These are phyloP conservation scores for Girardia tigrina DNA, from an alignment of 2,888 invertebrate species.

Conservation along the genomic window DNA sequence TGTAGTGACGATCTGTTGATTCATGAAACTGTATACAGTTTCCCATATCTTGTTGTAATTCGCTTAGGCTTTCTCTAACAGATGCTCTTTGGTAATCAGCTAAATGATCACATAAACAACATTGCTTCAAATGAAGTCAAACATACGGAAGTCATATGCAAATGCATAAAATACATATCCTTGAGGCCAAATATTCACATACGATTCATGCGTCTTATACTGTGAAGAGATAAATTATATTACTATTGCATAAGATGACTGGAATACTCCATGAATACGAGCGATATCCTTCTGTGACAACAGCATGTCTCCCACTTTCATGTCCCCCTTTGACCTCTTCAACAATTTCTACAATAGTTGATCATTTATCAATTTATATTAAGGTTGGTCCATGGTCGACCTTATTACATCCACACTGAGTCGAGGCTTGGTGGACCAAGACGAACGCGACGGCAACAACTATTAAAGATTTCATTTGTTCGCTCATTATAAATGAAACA, in stretches of 20 bases:
- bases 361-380: too few species aligned
- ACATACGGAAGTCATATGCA: background rate
- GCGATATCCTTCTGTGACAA: background rate
- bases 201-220: background rate
- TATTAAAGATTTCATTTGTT: too few species aligned
- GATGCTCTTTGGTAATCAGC: background rate
- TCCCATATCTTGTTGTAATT: background rate
- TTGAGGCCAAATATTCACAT: background rate
- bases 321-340: background rate
- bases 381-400: too few species aligned
- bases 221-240: background rate
- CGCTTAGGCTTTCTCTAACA: background rate
- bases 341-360: too few species aligned
- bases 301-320: background rate
- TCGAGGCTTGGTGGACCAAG: too few species aligned
- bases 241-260: too few species aligned
- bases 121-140: too few species aligned
- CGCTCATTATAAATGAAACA: too few species aligned
- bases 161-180: background rate
- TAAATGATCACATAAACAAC: too few species aligned
- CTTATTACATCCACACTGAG: too few species aligned
- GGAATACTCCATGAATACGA: background rate
- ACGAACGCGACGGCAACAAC: too few species aligned
- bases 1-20: background rate
- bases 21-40: background rate